phyloP scores from a whole-genome alignment of 2,797 vertebrate genomes.

The Pteronotus mesoamericanus region DNA sequence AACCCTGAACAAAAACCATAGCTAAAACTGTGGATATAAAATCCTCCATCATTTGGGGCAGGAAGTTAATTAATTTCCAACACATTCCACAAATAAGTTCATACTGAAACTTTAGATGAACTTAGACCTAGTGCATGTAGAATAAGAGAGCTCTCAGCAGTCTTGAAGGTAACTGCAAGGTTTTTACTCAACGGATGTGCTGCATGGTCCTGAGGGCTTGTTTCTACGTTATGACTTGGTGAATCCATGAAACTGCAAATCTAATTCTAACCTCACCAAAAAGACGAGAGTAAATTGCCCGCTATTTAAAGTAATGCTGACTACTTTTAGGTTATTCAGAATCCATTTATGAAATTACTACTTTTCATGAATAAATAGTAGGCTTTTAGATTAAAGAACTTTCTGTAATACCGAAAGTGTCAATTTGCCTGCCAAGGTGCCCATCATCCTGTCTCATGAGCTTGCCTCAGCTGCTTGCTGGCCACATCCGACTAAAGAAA shows the following conservation, averaged over 20 bases:
- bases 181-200: background rate
- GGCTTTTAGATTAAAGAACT: slow-evolving; percentile 42
- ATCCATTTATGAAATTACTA: slow-evolving; percentile 63
- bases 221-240: background rate
- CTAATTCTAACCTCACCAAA: slow-evolving; percentile 33
- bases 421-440: background rate
- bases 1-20: background rate
- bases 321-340: slow-evolving; percentile 47
- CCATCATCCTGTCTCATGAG: background rate
- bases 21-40: background rate
- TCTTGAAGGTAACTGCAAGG: background rate
- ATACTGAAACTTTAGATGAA: background rate
- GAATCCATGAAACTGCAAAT: slow-evolving; percentile 26
- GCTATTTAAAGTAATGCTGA: slow-evolving; percentile 41
- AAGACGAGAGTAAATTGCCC: slow-evolving; percentile 10
- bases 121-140: background rate
- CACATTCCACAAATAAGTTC: background rate
- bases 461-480: background rate
- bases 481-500: background rate
- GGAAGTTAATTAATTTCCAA: background rate
- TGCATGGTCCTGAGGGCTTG: background rate
- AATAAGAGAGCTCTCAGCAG: background rate
- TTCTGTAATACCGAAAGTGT: background rate
- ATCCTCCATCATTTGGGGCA: background rate
- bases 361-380: slow-evolving; percentile 26